Evolutionary conservation across 2,113 vertebrate genomes (phyloP).

Genomic region (Sorex fumeus): DNA sequence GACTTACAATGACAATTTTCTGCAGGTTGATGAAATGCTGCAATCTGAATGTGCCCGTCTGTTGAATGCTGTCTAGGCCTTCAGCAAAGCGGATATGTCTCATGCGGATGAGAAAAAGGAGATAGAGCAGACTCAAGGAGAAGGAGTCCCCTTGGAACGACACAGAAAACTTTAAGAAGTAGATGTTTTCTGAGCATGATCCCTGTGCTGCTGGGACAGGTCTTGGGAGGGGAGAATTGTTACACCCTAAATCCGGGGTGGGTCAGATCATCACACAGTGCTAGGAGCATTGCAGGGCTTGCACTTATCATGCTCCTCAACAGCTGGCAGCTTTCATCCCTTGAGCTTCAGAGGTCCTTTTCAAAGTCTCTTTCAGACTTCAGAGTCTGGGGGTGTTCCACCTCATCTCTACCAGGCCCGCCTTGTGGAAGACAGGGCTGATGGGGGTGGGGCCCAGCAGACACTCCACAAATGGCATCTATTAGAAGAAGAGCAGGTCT

Average conservation of each 20-base stretch:
- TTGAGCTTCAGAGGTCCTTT: too few species aligned
- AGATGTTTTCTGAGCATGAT: background rate
- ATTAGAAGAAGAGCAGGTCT: conserved; percentile 19
- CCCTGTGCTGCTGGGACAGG: background rate
- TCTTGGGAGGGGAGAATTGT: background rate
- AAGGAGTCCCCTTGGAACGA: background rate
- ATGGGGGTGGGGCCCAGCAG: background rate
- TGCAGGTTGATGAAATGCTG: conserved; percentile 9
- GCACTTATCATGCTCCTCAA: background rate
- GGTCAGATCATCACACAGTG: background rate
- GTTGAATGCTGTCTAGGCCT: background rate
- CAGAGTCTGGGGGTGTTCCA: background rate
- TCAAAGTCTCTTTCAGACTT: background rate
- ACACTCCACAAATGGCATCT: background rate
- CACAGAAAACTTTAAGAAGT: background rate
- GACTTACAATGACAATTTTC: background rate
- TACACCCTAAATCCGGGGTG: background rate
- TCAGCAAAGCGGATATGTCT: background rate
- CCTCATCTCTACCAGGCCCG: background rate
- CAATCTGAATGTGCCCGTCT: background rate
- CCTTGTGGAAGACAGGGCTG: background rate
- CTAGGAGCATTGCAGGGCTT: background rate
- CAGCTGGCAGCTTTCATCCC: background rate
- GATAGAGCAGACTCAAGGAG: background rate
- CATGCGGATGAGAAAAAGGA: conserved; percentile 15